Base-by-base conservation (phyloP, 2,113 vertebrate species). In the Sceloporus tristichus region DNA sequence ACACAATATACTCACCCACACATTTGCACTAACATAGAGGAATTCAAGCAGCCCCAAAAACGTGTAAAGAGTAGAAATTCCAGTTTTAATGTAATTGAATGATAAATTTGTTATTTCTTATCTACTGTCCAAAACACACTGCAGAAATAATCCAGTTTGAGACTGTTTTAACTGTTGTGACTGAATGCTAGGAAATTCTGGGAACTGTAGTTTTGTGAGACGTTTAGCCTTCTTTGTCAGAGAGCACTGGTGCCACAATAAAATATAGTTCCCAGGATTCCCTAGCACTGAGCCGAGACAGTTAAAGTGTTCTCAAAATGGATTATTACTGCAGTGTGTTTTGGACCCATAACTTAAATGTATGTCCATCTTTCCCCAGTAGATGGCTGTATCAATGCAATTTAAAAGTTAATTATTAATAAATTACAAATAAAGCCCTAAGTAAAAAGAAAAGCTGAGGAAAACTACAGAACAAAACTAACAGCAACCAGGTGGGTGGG, bases 21-120 rank as follows among this genome's bases (percentile, higher is more conserved):
- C 21, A 88, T 34, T 62, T 21, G 53, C 54, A 82, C 40, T 23
- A 34, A 59, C 76, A 59, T n/a, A 80, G 68, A 25, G 29, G 79
- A 80, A 87, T 10, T 48, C 73, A 70, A 80, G 48, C 14, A 56
- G 56, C 9, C 71, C 9, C 62, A 65, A 66, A 34, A 73, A 42
- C 34, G 79, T 38, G 38, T 38, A 34, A 48, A 42, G 0, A 0
- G 54, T 25, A 11, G 18, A 14, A 83, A 2, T 0, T 0, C 0
- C 0, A 48, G 4, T 56, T 56, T 0, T 82, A 85, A 59, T 75
- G 71, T 71, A 23, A 89, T 75, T 13, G 21, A 87, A 59, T 25
- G n/a, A 25, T 75, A 59, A 4, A 53, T 85, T 59, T 34, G 59
- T 18, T 53, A 25, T 83, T 70, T 73, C 54, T 29, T 53, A 19